Evolutionary conservation across 1,140 invertebrate species (phyloP), one percentile per base, ranked within the genome.

Genomic region (Solenopsis fugax): DNA sequence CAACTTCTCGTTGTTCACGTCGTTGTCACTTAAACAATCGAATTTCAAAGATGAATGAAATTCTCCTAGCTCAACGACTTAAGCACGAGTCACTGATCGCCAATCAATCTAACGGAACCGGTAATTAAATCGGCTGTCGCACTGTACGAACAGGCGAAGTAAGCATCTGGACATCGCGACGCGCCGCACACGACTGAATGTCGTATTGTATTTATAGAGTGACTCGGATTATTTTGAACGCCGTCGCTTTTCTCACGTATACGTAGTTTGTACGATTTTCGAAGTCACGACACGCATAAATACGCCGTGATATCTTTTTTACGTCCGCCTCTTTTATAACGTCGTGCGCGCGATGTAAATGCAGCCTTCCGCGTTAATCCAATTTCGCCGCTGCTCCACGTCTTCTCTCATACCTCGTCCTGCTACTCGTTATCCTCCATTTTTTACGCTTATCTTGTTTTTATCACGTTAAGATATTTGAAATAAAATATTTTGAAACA

Each of bases 141-240:
- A 21, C 41, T 7, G 13, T 75, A n/a, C 56, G 69, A 21, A 24
- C 16, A 64, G 67, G 81, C 60, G 45, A 86, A 37, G 91, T 87
- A 87, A 92, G 85, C 91, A 93, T 93, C 93, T 91, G 92, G 94
- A 90, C 95, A 94, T 95, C 93, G 90, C 94, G 94, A 94, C 93
- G 94, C 88, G 86, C 92, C 92, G 93, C 92, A 92, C 91, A 92
- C 92, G 87, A 95, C 95, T 95, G 94, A 95, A 93, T 95, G 93
- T 93, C 93, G 93, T 92, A 94, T 95, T 95, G 94, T 95, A 95
- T 95, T 95, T 95, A 95, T 95, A 95, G 95, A 95, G 92, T 90
- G 85, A 94, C 92, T 93, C 85, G 90, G 90, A 95, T 95, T 95
- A 95, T 95, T 95, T 95, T 93, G 75, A 95, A 95, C 94, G 88